A percentile compares a stretch with the other conserved stretches of the same genome.
Evolutionary conservation across 1,140 invertebrate species (phyloP).

Genomic region (Drosophila hydei): DNA sequence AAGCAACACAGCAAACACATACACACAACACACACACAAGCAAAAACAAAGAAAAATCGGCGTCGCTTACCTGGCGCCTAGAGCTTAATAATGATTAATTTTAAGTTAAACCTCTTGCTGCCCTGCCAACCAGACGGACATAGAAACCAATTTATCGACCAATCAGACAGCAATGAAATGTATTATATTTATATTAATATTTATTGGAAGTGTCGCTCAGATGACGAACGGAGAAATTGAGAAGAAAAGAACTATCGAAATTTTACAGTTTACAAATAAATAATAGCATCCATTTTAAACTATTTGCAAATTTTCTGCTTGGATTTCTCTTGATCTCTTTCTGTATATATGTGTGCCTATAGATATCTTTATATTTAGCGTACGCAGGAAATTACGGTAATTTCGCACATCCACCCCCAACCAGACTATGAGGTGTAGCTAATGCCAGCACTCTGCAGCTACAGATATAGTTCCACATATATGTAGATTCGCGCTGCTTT

Average conservation of each 20-base stretch:
- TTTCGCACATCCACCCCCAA: conserved; percentile 53
- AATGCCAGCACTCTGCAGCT: neutral
- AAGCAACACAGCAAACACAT: conserved; percentile 84
- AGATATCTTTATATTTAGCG: conserved; percentile 36
- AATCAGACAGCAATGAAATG: conserved; percentile 66
- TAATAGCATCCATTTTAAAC: conserved; percentile 76
- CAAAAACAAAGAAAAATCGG: conserved; percentile 45
- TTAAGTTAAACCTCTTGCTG: conserved; percentile 77
- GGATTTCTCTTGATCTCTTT: neutral
- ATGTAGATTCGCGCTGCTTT: conserved; percentile 23
- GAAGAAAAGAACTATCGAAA: conserved; percentile 66
- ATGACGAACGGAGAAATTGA: conserved; percentile 64
- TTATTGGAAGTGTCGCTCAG: conserved; percentile 69
- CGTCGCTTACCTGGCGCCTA: conserved; percentile 57
- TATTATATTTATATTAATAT: conserved; percentile 80
- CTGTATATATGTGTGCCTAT: neutral
- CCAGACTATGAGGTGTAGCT: conserved; percentile 19
- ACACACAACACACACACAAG: conserved; percentile 42
- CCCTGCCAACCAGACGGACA: conserved; percentile 58
- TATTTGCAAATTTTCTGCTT: neutral
- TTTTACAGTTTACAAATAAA: conserved; percentile 74
- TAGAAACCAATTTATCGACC: conserved; percentile 29
- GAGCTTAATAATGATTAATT: conserved; percentile 68
- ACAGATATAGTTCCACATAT: conserved; percentile 1
- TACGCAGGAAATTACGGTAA: conserved; percentile 67